These are phyloP conservation scores for Pitta sordida DNA, from an alignment of 2,113 vertebrate species.

Conservation along the genomic window DNA sequence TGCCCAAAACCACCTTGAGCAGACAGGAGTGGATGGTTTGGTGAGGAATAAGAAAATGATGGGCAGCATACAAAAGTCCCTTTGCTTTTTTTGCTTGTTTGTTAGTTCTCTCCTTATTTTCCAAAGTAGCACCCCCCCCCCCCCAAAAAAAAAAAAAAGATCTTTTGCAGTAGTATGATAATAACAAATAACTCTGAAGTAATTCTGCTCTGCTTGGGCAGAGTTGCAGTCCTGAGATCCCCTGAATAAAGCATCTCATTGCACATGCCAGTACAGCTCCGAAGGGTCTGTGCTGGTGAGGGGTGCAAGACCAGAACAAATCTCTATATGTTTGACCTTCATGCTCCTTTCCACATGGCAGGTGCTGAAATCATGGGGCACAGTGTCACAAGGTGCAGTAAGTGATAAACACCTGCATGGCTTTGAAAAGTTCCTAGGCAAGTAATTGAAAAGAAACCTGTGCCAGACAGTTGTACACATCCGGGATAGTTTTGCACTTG, in stretches of 20 bases:
- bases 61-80: neutral
- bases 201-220: neutral
- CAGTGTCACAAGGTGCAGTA: neutral
- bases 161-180: neutral
- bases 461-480: fast-evolving
- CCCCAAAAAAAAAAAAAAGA: neutral
- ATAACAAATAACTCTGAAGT: neutral
- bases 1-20: neutral
- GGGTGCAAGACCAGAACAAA: neutral
- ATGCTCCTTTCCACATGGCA: fast-evolving
- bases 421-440: neutral
- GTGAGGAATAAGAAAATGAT: neutral
- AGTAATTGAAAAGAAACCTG: neutral
- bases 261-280: neutral
- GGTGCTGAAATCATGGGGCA: fast-evolving
- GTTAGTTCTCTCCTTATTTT: neutral
- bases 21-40: neutral
- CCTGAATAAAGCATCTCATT: neutral
- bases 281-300: neutral
- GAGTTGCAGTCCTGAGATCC: neutral
- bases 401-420: neutral
- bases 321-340: neutral
- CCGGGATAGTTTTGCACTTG: neutral
- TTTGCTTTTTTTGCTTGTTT: neutral
- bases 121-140: neutral